Evolutionary conservation across 1,140 invertebrate genomes (phyloP).

Genomic region (Lutraria rhynchaena): DNA sequence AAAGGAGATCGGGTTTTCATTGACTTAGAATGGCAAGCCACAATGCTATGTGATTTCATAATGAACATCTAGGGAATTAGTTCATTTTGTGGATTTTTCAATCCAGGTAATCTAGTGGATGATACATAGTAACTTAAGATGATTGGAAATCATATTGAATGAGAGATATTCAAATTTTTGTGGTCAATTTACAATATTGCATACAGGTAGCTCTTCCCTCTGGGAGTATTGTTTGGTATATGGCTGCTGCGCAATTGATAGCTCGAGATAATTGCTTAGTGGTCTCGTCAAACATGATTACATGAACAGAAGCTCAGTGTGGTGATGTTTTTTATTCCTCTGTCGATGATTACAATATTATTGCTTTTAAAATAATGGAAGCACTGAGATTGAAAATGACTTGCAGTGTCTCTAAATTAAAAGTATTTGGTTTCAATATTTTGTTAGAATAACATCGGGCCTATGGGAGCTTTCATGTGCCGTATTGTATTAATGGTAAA

Average conservation of each 20-base stretch:
- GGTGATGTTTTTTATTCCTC: constrained; percentile 7
- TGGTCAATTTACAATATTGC: constrained; percentile 13
- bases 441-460: constrained; percentile 18
- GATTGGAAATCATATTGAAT: constrained; percentile 41
- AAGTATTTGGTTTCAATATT: constrained; percentile 30
- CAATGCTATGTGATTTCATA: constrained; percentile 4
- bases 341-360: constrained; percentile 27
- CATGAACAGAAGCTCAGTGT: not conserved
- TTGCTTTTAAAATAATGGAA: constrained; percentile 20
- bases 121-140: constrained; percentile 23
- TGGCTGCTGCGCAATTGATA: constrained; percentile 33
- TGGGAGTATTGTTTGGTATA: constrained; percentile 52
- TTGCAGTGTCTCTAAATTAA: constrained; percentile 27
- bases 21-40: not conserved
- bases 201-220: constrained; percentile 1
- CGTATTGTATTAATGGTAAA: constrained; percentile 17
- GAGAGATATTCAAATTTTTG: constrained; percentile 30
- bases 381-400: constrained; percentile 21
- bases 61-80: constrained; percentile 29
- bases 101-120: constrained; percentile 22
- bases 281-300: not conserved
- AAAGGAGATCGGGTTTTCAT: constrained; percentile 1
- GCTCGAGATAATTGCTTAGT: constrained; percentile 5
- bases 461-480: not conserved
- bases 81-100: constrained; percentile 38